phyloP scores from a whole-genome alignment of 2,888 invertebrate genomes.

The Pterostichus madidus region DNA sequence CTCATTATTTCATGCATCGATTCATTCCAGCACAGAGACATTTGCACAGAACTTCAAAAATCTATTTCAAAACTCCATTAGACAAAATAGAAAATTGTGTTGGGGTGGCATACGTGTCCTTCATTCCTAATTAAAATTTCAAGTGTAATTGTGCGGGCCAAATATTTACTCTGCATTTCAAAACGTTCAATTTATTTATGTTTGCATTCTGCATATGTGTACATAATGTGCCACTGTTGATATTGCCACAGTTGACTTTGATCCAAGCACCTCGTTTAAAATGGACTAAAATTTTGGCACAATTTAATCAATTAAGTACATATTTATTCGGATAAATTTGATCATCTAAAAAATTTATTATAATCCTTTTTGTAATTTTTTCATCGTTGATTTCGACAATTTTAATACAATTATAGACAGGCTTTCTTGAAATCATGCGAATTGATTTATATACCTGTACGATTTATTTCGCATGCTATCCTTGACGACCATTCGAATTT shows the following conservation, averaged over 20 bases:
- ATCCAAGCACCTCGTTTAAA: constrained; percentile 13
- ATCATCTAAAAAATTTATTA: too few species aligned
- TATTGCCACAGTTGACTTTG: constrained; percentile 26
- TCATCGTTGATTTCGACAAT: too few species aligned
- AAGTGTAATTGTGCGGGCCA: constrained; percentile 63
- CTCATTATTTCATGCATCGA: constrained; percentile 40
- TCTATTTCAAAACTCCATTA: constrained; percentile 57
- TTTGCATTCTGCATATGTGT: constrained; percentile 59
- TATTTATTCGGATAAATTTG: constrained; percentile 42
- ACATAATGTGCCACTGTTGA: constrained; percentile 30
- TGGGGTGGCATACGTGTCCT: constrained; percentile 21
- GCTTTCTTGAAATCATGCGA: too few species aligned
- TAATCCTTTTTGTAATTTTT: too few species aligned
- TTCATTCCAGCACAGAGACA: constrained; percentile 7
- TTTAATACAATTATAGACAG: too few species aligned
- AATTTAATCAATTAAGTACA: constrained; percentile 54
- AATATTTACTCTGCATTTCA: constrained; percentile 65
- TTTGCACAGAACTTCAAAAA: constrained; percentile 51
- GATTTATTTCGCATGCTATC: too few species aligned
- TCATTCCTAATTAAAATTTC: constrained; percentile 65
- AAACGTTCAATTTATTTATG: constrained; percentile 66
- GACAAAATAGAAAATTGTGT: constrained; percentile 62
- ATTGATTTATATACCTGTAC: too few species aligned
- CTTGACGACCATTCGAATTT: too few species aligned
- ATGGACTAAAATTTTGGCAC: constrained; percentile 36